phyloP scores from a whole-genome alignment of 2,113 vertebrate genomes.

The Phocoena phocoena region DNA sequence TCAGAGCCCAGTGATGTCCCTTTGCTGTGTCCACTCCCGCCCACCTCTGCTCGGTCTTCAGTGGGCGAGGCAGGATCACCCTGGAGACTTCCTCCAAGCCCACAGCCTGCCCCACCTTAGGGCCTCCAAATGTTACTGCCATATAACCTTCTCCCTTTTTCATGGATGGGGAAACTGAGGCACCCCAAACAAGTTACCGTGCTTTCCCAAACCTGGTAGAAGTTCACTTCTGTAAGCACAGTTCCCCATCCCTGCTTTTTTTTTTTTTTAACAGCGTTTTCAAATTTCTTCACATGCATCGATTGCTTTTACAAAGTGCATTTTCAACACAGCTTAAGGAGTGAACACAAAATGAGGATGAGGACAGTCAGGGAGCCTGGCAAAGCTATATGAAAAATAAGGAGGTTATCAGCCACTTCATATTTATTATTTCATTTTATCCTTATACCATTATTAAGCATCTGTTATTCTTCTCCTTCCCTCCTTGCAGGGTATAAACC shows the following conservation, averaged over 20 bases:
- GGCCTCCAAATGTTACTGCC: not conserved
- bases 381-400: not conserved
- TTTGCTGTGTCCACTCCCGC: not conserved
- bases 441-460: not conserved
- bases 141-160: not conserved
- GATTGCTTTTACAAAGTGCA: slow-evolving; percentile 21
- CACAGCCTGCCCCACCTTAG: not conserved
- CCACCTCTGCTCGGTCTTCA: not conserved
- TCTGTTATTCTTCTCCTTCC: not conserved
- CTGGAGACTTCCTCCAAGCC: not conserved
- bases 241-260: not conserved
- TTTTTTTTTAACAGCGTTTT: not conserved
- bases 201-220: not conserved
- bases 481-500: not conserved
- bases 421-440: not conserved
- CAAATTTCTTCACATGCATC: not conserved
- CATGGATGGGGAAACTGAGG: slow-evolving; percentile 18
- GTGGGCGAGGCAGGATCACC: not conserved
- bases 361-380: not conserved
- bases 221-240: slow-evolving; percentile 21
- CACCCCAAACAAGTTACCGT: not conserved
- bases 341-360: not conserved
- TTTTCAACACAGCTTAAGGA: not conserved
- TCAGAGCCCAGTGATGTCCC: not conserved
- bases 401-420: not conserved